A percentile compares a stretch with the other conserved stretches of the same genome.
phyloP scores from a whole-genome alignment of 2,113 vertebrate genomes.

The Crypturellus undulatus region DNA sequence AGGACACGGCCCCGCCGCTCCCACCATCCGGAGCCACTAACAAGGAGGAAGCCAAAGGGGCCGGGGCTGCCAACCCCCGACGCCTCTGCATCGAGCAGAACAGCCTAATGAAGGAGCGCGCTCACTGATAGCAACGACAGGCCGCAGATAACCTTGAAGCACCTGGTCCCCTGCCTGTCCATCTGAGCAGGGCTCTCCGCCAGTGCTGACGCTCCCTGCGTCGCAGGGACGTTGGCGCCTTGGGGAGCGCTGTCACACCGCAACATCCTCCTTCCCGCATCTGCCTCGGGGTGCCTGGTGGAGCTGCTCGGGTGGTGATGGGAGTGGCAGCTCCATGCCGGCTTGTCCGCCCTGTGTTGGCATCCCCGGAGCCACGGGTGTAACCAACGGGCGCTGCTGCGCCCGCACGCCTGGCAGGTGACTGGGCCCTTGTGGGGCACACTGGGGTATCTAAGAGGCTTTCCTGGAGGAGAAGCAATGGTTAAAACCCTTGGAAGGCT shows the following conservation, averaged over 20 bases:
- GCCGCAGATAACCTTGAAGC: constrained; percentile 84
- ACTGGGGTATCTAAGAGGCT: neutral
- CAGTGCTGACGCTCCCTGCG: constrained; percentile 85
- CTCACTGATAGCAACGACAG: constrained; percentile 86
- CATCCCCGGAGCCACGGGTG: constrained; percentile 28
- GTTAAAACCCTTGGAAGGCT: neutral
- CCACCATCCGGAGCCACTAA: constrained; percentile 93
- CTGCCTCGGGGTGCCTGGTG: constrained; percentile 83
- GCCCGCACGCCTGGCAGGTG: neutral
- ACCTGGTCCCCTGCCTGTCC: constrained; percentile 79
- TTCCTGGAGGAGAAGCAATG: neutral
- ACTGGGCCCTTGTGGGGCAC: constrained; percentile 12
- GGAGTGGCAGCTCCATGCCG: constrained; percentile 83
- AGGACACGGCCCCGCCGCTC: constrained; percentile 72
- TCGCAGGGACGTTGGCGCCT: constrained; percentile 82
- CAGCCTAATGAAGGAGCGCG: constrained; percentile 83
- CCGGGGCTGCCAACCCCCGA: constrained; percentile 72
- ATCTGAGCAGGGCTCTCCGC: constrained; percentile 82
- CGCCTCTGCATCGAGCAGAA: constrained; percentile 74
- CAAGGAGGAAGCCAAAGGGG: constrained; percentile 87
- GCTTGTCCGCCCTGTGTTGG: constrained; percentile 82
- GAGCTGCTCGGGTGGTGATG: constrained; percentile 86
- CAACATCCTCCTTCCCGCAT: constrained; percentile 81
- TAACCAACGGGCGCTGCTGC: no score
- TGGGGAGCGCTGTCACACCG: constrained; percentile 81